Percentiles rank a stretch among this genome's conserved stretches.
phyloP scores from a whole-genome alignment of 2,113 vertebrate genomes.

The Tringa solitaria region DNA sequence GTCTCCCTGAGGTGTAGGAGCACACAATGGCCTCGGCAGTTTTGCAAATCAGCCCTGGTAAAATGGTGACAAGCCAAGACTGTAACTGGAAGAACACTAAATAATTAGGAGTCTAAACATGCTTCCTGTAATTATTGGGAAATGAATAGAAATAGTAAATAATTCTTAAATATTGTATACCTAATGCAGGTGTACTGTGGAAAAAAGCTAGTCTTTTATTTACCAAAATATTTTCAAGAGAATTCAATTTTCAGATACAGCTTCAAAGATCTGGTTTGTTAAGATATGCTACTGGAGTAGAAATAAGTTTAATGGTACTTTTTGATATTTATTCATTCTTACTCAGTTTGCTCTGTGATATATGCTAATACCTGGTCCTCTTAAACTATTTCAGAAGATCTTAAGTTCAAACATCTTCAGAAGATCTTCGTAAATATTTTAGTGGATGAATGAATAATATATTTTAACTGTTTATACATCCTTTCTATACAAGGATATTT shows the following conservation, averaged over 20 bases:
- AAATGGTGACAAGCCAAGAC: neutral
- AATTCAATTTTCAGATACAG: neutral
- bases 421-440: neutral
- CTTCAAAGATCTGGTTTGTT: neutral
- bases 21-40: too few species aligned
- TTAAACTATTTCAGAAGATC: neutral
- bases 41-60: neutral
- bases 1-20: too few species aligned
- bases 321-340: neutral
- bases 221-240: neutral
- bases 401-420: neutral
- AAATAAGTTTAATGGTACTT: neutral
- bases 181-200: neutral
- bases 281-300: neutral
- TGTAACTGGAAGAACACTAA: neutral
- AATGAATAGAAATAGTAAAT: neutral
- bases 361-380: neutral
- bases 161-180: neutral
- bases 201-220: neutral
- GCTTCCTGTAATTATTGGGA: neutral
- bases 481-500: neutral
- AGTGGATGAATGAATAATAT: neutral
- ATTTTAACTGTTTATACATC: neutral
- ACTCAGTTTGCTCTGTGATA: neutral
- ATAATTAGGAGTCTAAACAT: neutral